Base-by-base conservation (phyloP, 2,113 vertebrate species). In the Machaerirhynchus nigripectus region DNA sequence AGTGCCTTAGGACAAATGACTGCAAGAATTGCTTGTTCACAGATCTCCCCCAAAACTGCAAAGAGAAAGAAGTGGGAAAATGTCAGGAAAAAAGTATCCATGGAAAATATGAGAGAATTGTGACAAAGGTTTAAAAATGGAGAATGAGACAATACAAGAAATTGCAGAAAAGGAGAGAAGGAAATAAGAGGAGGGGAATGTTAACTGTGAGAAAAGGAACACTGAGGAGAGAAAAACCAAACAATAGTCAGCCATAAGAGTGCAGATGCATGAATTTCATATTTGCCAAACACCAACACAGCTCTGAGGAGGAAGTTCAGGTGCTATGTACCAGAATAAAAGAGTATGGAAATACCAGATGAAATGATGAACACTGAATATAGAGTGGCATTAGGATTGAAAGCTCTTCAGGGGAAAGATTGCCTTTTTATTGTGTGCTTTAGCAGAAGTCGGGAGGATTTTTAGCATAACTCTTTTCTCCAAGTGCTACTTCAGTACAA, bases 401-500 rank as follows among this genome's bases (percentile, higher is more conserved):
- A 73, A 92, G 93, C 61, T 71, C 42, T 82, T 82, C 50, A 71
- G 57, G 46, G 80, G 11, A 68, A 74, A 84, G 35, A 75, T 4
- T 78, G 20, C 18, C 50, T 92, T 94, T 92, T 87, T 75, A 76
- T 84, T 65, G 69, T 75, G 9, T 91, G 84, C 80, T 87, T 81
- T 46, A 76, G 28, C 52, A 93, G 42, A 70, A 90, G 27, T 59
- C 71, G 78, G 79, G 42, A 70, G 35, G 50, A 65, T 71, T 92
- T 88, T 64, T 75, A 76, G 67, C 78, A 40, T 65, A 93, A 68
- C 40, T 95, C 71, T 87, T 52, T 75, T 59, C 65, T 88, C 68
- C 18, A 11, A 95, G 79, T 65, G 47, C 90, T 90, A 80, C 88
- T 96, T 92, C 77, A 94, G 61, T 60, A 84, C 69, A 96, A 95